A percentile compares a stretch with the other conserved stretches of the same genome.
These are phyloP conservation scores for Cabera pusaria DNA, from an alignment of 2,888 invertebrate species.

Conservation along the genomic window DNA sequence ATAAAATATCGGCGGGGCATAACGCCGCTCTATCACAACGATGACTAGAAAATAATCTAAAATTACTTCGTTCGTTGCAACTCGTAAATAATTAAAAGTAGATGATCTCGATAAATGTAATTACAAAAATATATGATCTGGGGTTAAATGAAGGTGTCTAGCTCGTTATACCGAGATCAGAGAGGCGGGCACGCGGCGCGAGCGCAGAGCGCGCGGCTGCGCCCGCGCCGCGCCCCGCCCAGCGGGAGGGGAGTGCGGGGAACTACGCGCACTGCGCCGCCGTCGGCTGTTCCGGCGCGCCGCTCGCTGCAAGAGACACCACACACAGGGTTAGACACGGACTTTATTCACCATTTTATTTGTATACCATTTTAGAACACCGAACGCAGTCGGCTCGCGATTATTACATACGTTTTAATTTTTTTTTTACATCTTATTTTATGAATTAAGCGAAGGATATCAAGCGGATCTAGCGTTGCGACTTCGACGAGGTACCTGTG, in stretches of 20 bases:
- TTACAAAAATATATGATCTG: slow-evolving; percentile 71
- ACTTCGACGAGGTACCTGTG: slow-evolving; percentile 73
- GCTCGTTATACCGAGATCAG: slow-evolving; percentile 81
- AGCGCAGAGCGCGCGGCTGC: slow-evolving; percentile 43
- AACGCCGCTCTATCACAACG: slow-evolving; percentile 62
- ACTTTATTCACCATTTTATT: slow-evolving; percentile 62
- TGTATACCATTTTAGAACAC: slow-evolving; percentile 45
- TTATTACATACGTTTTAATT: slow-evolving; percentile 43
- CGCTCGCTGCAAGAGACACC: slow-evolving; percentile 83
- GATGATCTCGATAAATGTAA: slow-evolving; percentile 49
- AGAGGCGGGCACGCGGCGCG: slow-evolving; percentile 62
- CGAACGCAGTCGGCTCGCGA: slow-evolving; percentile 50
- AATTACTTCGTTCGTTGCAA: slow-evolving; percentile 59
- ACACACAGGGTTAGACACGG: slow-evolving; percentile 81
- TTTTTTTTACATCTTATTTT: slow-evolving; percentile 59
- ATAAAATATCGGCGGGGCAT: slow-evolving; percentile 46
- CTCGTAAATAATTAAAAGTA: slow-evolving; percentile 51
- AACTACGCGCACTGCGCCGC: slow-evolving; percentile 84
- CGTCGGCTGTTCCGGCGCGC: slow-evolving; percentile 81
- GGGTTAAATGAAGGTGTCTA: slow-evolving; percentile 60
- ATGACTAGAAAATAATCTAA: slow-evolving; percentile 60
- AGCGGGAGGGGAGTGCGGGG: slow-evolving; percentile 41
- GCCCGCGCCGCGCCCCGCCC: slow-evolving; percentile 49
- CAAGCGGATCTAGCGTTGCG: slow-evolving; percentile 70
- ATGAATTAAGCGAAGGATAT: slow-evolving; percentile 69